Conservation (phyloP, 2,888 invertebrate genomes). For the Nemapogon koenigi region DNA sequence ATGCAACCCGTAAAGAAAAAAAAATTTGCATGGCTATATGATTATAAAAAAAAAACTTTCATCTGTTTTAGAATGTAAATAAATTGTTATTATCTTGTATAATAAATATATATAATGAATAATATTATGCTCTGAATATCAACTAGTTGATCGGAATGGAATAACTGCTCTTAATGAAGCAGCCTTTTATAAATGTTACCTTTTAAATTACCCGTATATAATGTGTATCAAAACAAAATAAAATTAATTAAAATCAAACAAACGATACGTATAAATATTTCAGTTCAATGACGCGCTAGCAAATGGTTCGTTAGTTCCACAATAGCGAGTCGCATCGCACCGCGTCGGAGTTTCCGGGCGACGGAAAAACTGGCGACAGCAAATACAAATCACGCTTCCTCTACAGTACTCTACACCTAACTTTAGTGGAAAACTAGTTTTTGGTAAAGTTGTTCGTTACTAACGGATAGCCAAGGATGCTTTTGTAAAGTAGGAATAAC, state of each 20-base stretch:
- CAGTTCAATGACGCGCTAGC: conserved; percentile 34
- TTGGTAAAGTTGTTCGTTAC: background rate
- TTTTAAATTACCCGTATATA: no score
- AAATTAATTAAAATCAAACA: conserved; percentile 24
- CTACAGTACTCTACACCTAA: background rate
- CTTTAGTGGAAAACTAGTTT: background rate
- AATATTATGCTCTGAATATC: no score
- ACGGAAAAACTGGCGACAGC: conserved; percentile 44
- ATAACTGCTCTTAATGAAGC: no score
- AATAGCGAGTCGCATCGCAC: conserved; percentile 30
- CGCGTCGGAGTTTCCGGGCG: conserved; percentile 29
- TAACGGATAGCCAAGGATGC: background rate
- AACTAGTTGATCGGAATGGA: no score
- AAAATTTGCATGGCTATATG: no score
- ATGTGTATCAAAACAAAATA: background rate
- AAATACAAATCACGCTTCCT: conserved; percentile 48
- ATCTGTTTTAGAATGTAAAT: no score
- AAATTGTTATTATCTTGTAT: no score
- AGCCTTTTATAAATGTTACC: no score
- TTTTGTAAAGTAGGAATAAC: no score
- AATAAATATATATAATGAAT: no score
- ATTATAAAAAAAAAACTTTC: no score
- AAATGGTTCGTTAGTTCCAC: conserved; percentile 52
- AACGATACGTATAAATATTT: conserved; percentile 41
- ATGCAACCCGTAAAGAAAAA: no score